Conservation (phyloP, 1,140 invertebrate species). For the Maconellicoccus hirsutus region DNA sequence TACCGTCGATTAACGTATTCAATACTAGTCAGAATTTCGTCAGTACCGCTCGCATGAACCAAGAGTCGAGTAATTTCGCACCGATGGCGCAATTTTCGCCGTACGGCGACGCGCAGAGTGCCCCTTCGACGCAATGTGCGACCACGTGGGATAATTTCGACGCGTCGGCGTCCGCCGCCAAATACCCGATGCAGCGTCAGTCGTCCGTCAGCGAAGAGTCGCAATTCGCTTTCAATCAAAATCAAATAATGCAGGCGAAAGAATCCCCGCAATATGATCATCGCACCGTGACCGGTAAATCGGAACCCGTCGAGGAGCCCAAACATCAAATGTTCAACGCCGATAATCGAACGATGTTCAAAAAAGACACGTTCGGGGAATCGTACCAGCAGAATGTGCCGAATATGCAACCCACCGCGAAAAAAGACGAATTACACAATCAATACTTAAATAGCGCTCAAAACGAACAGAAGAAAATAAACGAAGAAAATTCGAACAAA, state of each 20-base stretch:
- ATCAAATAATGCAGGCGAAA: neutral
- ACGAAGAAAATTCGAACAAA: neutral
- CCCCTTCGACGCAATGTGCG: too few species aligned
- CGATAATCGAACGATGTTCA: neutral
- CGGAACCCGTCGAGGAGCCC: slow-evolving; percentile 23
- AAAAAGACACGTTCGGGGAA: too few species aligned
- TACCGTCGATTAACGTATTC: neutral
- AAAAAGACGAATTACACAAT: neutral
- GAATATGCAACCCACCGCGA: neutral
- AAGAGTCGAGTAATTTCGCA: neutral
- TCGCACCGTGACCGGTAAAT: slow-evolving; percentile 2
- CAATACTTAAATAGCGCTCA: neutral
- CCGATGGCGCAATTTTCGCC: neutral
- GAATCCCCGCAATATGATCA: neutral
- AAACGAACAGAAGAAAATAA: neutral
- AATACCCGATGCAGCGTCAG: neutral
- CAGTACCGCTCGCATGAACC: neutral
- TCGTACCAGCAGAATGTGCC: slow-evolving; percentile 25
- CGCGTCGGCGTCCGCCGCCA: neutral
- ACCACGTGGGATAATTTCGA: neutral
- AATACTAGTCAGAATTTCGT: slow-evolving; percentile 18
- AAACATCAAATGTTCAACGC: slow-evolving; percentile 28
- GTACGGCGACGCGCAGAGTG: too few species aligned
- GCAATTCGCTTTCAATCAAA: neutral
- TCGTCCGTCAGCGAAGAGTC: neutral